Evolutionary conservation across 2,888 invertebrate genomes (phyloP).

Genomic region (Dicyrtoma fusca): DNA sequence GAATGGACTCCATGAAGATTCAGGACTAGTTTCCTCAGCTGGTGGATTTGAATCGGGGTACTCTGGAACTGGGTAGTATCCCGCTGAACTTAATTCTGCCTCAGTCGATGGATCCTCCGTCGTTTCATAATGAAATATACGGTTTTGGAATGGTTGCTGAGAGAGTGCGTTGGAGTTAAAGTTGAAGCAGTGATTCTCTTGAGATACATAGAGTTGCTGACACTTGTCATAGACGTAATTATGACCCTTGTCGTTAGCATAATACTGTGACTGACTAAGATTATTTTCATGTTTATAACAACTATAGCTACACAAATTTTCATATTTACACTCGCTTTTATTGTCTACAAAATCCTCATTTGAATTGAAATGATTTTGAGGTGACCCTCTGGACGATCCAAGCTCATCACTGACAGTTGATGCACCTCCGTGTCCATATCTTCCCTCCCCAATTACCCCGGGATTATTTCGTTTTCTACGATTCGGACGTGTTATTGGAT

Average conservation of each 20-base stretch:
- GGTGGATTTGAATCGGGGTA: neutral
- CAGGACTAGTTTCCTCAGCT: no score
- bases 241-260: neutral
- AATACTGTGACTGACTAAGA: no score
- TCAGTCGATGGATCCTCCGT: neutral
- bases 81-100: neutral
- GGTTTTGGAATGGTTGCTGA: neutral
- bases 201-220: no score
- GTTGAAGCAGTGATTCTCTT: no score
- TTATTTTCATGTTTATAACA: no score
- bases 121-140: neutral
- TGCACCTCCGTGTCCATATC: neutral
- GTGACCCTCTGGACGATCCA: no score
- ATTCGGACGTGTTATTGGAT: no score
- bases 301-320: no score
- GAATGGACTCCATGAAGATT: conserved; percentile 27
- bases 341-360: no score
- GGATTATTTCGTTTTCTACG: neutral
- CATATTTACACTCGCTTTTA: no score
- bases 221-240: neutral
- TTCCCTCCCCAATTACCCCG: conserved; percentile 6
- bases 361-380: no score
- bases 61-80: neutral
- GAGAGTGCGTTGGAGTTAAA: neutral
- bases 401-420: no score